phyloP scores from a whole-genome alignment of 2,113 vertebrate species.

The Egretta garzetta region DNA sequence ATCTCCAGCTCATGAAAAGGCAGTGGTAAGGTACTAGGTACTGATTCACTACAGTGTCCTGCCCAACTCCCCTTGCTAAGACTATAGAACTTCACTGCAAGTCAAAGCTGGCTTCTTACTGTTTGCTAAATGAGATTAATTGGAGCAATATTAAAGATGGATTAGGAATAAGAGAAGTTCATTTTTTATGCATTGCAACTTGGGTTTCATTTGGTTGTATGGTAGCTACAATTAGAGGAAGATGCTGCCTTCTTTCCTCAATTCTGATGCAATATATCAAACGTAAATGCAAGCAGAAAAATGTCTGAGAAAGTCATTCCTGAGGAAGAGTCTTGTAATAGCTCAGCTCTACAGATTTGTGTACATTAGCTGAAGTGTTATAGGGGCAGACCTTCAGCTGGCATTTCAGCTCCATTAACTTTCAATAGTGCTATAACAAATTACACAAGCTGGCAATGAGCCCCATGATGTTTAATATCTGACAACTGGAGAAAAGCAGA shows the following conservation, averaged over 20 bases:
- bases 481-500: slow-evolving; percentile 4
- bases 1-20: background rate
- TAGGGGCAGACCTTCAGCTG: background rate
- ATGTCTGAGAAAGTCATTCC: background rate
- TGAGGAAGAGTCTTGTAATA: background rate
- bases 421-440: slow-evolving; percentile 21
- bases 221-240: background rate
- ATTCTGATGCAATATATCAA: fast-evolving
- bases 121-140: background rate
- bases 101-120: background rate
- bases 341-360: background rate
- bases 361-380: background rate
- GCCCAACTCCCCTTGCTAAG: background rate
- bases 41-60: background rate
- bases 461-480: slow-evolving; percentile 21
- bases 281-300: background rate
- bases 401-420: slow-evolving; percentile 30
- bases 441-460: background rate
- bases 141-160: background rate
- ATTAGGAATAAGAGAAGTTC: background rate
- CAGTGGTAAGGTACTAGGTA: background rate
- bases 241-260: background rate
- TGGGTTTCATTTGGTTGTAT: background rate
- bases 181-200: background rate
- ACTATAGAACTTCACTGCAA: background rate